Conservation (phyloP, 1,140 invertebrate species). For the Pteromalus puparum region DNA sequence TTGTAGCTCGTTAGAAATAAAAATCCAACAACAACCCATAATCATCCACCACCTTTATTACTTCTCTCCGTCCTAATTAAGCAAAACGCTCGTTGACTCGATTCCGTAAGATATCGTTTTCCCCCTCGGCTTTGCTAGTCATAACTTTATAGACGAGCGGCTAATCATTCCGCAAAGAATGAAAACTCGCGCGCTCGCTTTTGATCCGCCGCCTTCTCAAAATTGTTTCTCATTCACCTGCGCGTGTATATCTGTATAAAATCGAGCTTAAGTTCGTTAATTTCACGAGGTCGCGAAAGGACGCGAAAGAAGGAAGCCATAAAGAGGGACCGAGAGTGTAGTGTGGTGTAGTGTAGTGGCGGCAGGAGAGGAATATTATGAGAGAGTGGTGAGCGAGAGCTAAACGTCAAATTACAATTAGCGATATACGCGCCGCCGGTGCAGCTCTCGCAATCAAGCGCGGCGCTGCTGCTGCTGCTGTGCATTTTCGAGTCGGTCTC, state of each 20-base stretch:
- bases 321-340: neutral
- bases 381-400: neutral
- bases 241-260: conserved; percentile 17
- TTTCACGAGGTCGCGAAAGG: conserved; percentile 29
- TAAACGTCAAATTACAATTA: conserved; percentile 49
- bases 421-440: conserved; percentile 10
- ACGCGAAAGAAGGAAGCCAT: neutral
- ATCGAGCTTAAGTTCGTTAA: conserved; percentile 41
- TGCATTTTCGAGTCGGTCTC: conserved; percentile 33
- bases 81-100: neutral
- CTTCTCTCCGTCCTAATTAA: neutral
- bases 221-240: neutral
- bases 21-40: neutral
- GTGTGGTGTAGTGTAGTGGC: neutral
- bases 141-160: conserved; percentile 21
- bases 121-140: neutral
- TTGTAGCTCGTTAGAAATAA: neutral
- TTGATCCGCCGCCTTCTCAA: conserved; percentile 33
- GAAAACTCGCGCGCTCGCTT: neutral
- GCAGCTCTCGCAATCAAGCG: conserved; percentile 34
- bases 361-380: neutral
- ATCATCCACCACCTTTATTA: conserved; percentile 14
- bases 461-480: neutral
- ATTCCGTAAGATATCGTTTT: neutral
- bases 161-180: conserved; percentile 26